A percentile compares a stretch with the other conserved stretches of the same genome.
These are phyloP conservation scores for Trichogramma dendrolimi DNA, from an alignment of 2,888 invertebrate genomes.

Conservation along the genomic window DNA sequence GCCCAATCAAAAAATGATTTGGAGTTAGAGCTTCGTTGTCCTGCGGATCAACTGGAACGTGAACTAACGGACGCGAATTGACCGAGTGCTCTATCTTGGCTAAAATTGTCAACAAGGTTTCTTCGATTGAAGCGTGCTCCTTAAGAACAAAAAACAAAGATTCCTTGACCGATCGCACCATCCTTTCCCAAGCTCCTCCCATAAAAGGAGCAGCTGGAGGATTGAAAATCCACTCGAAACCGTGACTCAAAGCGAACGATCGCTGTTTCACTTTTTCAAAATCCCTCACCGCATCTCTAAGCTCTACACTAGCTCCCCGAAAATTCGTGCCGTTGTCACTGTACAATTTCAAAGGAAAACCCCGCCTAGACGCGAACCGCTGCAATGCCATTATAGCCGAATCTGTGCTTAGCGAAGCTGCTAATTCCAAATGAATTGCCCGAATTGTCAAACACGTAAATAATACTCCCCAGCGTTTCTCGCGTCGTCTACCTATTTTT, in stretches of 20 bases:
- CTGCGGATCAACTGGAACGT: conserved; percentile 34
- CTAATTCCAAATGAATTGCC: neutral
- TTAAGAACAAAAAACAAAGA: neutral
- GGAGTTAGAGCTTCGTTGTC: conserved; percentile 29
- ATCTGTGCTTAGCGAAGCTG: neutral
- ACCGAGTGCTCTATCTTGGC: neutral
- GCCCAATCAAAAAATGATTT: conserved; percentile 28
- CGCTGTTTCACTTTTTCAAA: neutral
- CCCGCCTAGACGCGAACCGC: neutral
- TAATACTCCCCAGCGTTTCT: conserved; percentile 7
- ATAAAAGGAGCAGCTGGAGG: neutral
- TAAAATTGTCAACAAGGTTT: neutral
- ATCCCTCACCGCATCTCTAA: neutral
- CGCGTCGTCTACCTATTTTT: neutral
- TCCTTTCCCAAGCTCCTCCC: no score
- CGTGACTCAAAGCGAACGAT: no score
- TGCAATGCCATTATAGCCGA: neutral
- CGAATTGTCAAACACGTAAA: neutral
- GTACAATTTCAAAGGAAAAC: neutral
- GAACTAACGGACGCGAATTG: conserved; percentile 29
- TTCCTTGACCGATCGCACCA: no score
- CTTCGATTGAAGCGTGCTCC: neutral
- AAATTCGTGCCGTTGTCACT: conserved; percentile 10
- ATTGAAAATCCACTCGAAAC: conserved; percentile 1
- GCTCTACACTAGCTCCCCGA: neutral